Evolutionary conservation across 1,140 invertebrate species (phyloP).

Genomic region (Propsilocerus akamusi): DNA sequence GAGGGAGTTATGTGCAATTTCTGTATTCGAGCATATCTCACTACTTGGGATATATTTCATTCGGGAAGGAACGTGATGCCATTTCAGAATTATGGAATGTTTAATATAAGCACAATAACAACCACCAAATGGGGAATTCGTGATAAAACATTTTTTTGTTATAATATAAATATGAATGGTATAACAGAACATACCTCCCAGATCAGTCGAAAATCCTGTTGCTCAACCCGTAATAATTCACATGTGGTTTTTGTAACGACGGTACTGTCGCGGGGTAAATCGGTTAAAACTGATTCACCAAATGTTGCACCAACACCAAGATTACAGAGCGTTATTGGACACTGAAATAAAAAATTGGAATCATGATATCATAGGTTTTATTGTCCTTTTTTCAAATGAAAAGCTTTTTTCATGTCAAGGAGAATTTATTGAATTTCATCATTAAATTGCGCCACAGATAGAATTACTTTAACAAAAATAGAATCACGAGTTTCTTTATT

Average conservation of each 20-base stretch:
- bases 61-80: not conserved
- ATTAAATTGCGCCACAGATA: no score
- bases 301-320: constrained; percentile 58
- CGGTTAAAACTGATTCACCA: constrained; percentile 53
- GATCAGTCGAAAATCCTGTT: constrained; percentile 53
- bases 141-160: not conserved
- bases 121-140: no score
- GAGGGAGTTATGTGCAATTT: not conserved
- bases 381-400: not conserved
- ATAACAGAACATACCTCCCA: constrained; percentile 69
- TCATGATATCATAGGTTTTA: constrained; percentile 1
- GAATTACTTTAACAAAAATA: no score
- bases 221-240: constrained; percentile 52
- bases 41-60: not conserved
- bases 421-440: not conserved
- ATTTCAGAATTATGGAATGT: not conserved
- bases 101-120: not conserved
- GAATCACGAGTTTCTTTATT: no score
- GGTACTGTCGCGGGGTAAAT: constrained; percentile 48
- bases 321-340: constrained; percentile 41
- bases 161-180: no score
- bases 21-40: not conserved
- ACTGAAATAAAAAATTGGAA: constrained; percentile 27
- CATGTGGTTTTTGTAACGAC: constrained; percentile 55
- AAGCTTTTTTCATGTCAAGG: not conserved